Base-by-base conservation (phyloP, 2,888 invertebrate genomes). In the Meandrusa payeni region DNA sequence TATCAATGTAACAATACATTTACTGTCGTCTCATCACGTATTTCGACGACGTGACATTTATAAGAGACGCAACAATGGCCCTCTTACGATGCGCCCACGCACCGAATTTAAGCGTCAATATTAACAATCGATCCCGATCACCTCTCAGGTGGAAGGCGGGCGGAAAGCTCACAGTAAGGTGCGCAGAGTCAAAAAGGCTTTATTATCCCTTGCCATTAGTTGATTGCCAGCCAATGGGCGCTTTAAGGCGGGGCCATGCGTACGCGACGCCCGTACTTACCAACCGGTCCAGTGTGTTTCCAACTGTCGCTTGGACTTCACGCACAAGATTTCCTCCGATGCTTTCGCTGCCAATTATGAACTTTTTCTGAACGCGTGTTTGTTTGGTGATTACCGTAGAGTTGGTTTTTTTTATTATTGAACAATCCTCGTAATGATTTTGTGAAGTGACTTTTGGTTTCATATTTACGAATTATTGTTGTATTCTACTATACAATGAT, bases 141-240 rank as follows among this genome's bases (percentile, higher is more conserved):
- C 78, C 77, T 79, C 81, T 75, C 76, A 63, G 59, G 53, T 49
- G 53, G 64, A 70, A 64, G 81, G 82, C 75, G 82, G 82, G 70
- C 71, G 77, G 72, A 72, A 79, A 82, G 77, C 76, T 77, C 61
- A 38, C 43, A 60, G 63, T 74, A 72, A 72, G 69, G 64, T 61
- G 55, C 51, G 59, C 58, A 57, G 61, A 57, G 59, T 65, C 57
- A 51, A 55, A 52, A 65, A 86, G 83, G 78, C 78, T 83, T 71
- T 61, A 57, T 59, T 50, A 57, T 54, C 38, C 24, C 52, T 59
- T 61, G 54, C 73, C 68, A 82, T 85, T 86, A 71, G 85, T 57
- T 53, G 50, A 26, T 15, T 3, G 7, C 20, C 54, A 26, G 52
- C 85, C 83, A 85, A 86, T 85, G 57, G 59, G 44, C 46, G 19